phyloP scores from a whole-genome alignment of 2,797 vertebrate genomes.

The Peromyscus nudipes region DNA sequence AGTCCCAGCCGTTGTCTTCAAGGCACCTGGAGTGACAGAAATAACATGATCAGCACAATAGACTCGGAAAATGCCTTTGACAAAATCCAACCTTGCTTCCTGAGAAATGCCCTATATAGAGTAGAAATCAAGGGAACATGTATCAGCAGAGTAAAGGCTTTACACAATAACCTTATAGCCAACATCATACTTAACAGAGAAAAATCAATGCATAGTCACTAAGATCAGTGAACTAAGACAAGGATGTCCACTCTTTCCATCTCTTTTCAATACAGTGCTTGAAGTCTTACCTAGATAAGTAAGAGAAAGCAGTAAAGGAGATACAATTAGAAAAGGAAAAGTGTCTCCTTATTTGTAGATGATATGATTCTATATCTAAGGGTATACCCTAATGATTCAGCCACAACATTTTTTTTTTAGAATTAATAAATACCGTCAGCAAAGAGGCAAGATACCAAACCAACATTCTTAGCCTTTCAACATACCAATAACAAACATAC shows the following conservation, averaged over 20 bases:
- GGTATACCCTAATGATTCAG: background rate
- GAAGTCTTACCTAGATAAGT: background rate
- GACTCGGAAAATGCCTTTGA: background rate
- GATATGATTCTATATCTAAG: background rate
- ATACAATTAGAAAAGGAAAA: background rate
- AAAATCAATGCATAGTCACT: background rate
- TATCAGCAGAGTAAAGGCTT: background rate
- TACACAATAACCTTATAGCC: background rate
- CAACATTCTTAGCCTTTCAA: background rate
- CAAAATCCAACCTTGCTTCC: background rate
- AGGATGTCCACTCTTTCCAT: background rate
- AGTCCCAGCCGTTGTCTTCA: slow-evolving; percentile 94
- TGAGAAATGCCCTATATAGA: background rate
- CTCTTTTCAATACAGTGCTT: background rate
- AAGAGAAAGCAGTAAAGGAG: background rate
- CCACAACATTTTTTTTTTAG: background rate
- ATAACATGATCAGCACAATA: background rate
- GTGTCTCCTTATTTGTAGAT: background rate
- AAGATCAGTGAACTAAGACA: background rate
- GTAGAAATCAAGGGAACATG: background rate
- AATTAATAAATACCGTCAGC: background rate
- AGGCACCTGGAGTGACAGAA: slow-evolving; percentile 89
- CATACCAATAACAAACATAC: background rate
- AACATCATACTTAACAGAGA: background rate
- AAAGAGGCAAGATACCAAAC: background rate